Conservation (phyloP, 2,888 invertebrate species). For the Steromphala cineraria region DNA sequence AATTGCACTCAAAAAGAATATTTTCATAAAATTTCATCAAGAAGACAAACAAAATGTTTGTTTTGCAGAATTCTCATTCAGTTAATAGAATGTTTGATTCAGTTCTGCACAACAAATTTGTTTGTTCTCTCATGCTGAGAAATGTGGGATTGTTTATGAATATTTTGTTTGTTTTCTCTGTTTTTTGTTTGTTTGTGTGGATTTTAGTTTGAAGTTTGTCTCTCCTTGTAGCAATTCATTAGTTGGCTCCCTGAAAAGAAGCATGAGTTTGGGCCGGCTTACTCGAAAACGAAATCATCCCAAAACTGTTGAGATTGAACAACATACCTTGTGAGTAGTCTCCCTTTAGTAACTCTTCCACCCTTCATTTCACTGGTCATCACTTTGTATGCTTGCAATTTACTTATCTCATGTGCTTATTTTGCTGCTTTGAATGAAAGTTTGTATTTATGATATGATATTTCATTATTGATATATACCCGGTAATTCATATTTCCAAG, state of each 20-base stretch:
- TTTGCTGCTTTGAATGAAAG: neutral
- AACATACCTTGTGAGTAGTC: slow-evolving; percentile 52
- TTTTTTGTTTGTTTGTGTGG: slow-evolving; percentile 11
- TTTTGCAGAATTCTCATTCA: neutral
- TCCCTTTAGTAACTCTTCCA: neutral
- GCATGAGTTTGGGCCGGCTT: slow-evolving; percentile 71
- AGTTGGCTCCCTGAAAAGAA: slow-evolving; percentile 66
- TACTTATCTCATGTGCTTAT: neutral
- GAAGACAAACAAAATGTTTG: no score
- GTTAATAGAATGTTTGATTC: neutral
- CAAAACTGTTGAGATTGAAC: slow-evolving; percentile 21
- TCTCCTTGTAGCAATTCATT: slow-evolving; percentile 56
- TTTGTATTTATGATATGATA: neutral
- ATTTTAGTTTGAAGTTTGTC: slow-evolving; percentile 36
- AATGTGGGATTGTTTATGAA: neutral
- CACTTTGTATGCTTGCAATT: neutral
- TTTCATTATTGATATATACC: no score
- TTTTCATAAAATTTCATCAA: no score
- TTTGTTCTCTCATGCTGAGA: neutral
- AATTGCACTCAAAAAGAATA: no score
- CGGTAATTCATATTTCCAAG: neutral
- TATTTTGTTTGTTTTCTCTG: neutral
- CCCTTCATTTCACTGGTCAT: neutral
- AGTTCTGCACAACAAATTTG: neutral
- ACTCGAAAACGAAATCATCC: slow-evolving; percentile 36